Evolutionary conservation across 2,888 invertebrate genomes (phyloP).

Genomic region (Drosophila kuntzei): DNA sequence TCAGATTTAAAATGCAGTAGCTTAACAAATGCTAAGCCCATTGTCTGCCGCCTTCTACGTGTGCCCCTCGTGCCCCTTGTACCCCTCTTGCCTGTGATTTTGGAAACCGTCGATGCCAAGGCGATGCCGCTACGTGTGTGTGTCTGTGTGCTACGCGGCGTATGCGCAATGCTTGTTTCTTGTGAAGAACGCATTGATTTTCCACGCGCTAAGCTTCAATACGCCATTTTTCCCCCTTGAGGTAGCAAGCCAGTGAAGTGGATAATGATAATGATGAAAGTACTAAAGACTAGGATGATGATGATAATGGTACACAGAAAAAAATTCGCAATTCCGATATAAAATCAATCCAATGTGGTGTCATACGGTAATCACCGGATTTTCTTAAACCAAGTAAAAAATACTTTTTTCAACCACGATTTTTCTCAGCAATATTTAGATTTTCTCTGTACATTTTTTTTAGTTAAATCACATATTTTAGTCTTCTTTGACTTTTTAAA

Average conservation of each 20-base stretch:
- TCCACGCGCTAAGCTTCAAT: conserved; percentile 54
- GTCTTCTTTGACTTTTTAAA: too few relatives aligned
- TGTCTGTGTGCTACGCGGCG: conserved; percentile 50
- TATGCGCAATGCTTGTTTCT: conserved; percentile 63
- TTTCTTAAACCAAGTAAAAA: too few relatives aligned
- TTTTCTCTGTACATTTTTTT: too few relatives aligned
- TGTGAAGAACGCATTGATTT: conserved; percentile 61
- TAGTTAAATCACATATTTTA: too few relatives aligned
- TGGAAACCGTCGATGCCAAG: too few relatives aligned
- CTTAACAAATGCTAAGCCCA: conserved; percentile 59
- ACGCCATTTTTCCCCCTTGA: conserved; percentile 23
- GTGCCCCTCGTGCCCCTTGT: not conserved
- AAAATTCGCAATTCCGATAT: too few relatives aligned
- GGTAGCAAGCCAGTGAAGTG: conserved; percentile 46
- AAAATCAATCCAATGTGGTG: too few relatives aligned
- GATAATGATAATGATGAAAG: conserved; percentile 34
- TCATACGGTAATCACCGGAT: too few relatives aligned
- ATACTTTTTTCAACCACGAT: too few relatives aligned
- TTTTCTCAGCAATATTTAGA: too few relatives aligned
- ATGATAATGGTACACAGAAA: too few relatives aligned
- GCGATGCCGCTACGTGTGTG: conserved; percentile 11
- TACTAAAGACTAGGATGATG: conserved; percentile 9
- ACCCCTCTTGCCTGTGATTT: too few relatives aligned
- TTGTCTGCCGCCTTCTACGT: conserved; percentile 39
- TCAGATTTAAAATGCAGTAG: conserved; percentile 54